A percentile compares a stretch with the other conserved stretches of the same genome.
These are phyloP conservation scores for Labeo calbasu DNA, from an alignment of 2,797 vertebrate species.

Conservation along the genomic window DNA sequence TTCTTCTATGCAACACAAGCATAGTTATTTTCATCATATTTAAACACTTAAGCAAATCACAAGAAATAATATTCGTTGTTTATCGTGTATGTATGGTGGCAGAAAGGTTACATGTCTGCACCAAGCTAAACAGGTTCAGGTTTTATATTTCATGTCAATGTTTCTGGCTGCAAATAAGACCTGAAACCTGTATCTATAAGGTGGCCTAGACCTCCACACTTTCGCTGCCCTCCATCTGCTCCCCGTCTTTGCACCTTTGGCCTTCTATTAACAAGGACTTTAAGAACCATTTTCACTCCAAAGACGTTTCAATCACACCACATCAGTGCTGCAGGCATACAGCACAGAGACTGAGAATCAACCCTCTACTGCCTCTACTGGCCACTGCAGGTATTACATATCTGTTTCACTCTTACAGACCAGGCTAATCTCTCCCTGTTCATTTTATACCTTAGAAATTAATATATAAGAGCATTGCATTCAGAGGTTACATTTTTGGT, in stretches of 20 bases:
- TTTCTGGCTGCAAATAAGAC: slow-evolving; percentile 8
- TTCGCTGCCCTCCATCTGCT: slow-evolving; percentile 3
- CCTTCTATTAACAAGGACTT: slow-evolving; percentile 48
- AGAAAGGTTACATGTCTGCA: not conserved
- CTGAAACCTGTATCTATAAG: not conserved
- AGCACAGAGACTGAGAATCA: slow-evolving; percentile 28
- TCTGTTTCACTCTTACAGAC: not conserved
- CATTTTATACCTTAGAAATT: not conserved
- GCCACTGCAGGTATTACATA: not conserved
- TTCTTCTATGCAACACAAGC: too few relatives aligned
- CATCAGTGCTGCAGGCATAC: slow-evolving; percentile 31
- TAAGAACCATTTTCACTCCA: slow-evolving; percentile 29
- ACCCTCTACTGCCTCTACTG: not conserved
- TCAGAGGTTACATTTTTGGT: not conserved
- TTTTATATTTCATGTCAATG: not conserved
- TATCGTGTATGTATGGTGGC: not conserved
- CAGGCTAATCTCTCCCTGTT: not conserved
- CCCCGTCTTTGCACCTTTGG: slow-evolving; percentile 41
- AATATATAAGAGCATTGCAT: not conserved
- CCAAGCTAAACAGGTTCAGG: not conserved
- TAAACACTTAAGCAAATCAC: not conserved
- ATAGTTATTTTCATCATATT: not conserved
- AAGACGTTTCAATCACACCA: slow-evolving; percentile 43
- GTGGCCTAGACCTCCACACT: not conserved
- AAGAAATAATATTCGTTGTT: not conserved